phyloP scores from a whole-genome alignment of 2,888 invertebrate species.

The Epirrita christyi region DNA sequence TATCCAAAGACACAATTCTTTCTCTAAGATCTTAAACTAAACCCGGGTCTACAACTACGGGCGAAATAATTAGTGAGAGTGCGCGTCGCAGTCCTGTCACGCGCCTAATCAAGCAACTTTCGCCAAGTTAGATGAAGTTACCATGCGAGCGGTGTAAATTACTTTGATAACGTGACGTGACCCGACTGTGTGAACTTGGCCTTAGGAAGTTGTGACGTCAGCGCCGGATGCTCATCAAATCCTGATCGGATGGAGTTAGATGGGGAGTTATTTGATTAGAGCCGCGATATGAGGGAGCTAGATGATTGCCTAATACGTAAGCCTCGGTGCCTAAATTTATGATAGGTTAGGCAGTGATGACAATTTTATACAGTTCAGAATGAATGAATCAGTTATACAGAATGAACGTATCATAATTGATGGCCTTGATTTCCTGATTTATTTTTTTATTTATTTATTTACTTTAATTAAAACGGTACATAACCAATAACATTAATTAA shows the following conservation, averaged over 20 bases:
- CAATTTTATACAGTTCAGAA: too few species aligned
- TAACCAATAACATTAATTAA: too few species aligned
- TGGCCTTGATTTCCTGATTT: too few species aligned
- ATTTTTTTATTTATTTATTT: too few species aligned
- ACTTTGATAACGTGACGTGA: conserved; percentile 72
- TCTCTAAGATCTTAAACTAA: conserved; percentile 6
- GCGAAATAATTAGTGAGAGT: conserved; percentile 52
- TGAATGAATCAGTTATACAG: too few species aligned
- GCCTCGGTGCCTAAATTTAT: not conserved
- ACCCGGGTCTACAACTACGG: conserved; percentile 31
- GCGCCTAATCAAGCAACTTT: conserved; percentile 74
- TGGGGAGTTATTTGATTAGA: conserved; percentile 28
- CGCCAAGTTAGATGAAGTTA: conserved; percentile 72
- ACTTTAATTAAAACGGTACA: too few species aligned
- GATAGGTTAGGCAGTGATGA: too few species aligned
- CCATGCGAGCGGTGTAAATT: conserved; percentile 66
- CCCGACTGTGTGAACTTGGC: conserved; percentile 58
- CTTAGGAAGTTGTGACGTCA: conserved; percentile 45
- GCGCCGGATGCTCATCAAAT: conserved; percentile 26
- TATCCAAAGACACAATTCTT: not conserved
- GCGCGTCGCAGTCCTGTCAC: conserved; percentile 59
- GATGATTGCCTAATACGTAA: not conserved
- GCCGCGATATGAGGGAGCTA: not conserved
- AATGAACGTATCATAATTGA: too few species aligned
- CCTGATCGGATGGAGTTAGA: conserved; percentile 26